Base-by-base conservation (phyloP, 1,140 invertebrate genomes). In the Andrena cerasifolii region DNA sequence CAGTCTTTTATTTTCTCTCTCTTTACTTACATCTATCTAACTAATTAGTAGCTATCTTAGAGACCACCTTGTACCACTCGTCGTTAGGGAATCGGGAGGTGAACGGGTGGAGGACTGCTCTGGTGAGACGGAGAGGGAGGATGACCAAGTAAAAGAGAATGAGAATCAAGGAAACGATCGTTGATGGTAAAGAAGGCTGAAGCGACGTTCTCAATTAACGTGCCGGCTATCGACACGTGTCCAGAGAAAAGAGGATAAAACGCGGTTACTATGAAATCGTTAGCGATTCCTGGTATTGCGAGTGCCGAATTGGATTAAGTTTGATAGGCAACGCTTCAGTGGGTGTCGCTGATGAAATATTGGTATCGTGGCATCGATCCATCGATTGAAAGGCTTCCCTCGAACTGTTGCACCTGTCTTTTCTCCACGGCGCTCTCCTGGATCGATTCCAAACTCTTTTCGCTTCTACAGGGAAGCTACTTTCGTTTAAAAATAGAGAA, bases 51-150 rank as follows among this genome's bases (percentile, higher is more conserved):
- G n/a, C n/a, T 74, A 74, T 21, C 12, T 66, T 74, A 53, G 8
- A 54, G 71, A 66, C 47, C 71, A 74, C 47, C 71, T 65, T 74
- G 61, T 74, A 74, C 71, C 71, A 74, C 71, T 74, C 71, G 71
- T 65, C 43, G 14, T 10, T 53, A 31, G 7, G 71, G 47, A 56
- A 40, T 40, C 33, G 45, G 47, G 1, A 8, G 16, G 21, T 63
- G 12, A n/a, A n/a, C 18, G 56, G 59, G 53, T 5, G 4, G 53
- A 31, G 31, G 21, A 31, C 5, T 31, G 3, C 16, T 5, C 26
- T 14, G 21, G 18, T 8, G 45, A 40, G 6, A 73, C 36, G 70
- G 70, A 72, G 7, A 16, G 49, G n/a, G 33, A 63, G 43, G 33
- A 58, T 18, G 40, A 12, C 0, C 31, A 68, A 53, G 28, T 43